A percentile compares a stretch with the other conserved stretches of the same genome.
Conservation (phyloP, 2,113 vertebrate genomes). For the Lota lota region DNA sequence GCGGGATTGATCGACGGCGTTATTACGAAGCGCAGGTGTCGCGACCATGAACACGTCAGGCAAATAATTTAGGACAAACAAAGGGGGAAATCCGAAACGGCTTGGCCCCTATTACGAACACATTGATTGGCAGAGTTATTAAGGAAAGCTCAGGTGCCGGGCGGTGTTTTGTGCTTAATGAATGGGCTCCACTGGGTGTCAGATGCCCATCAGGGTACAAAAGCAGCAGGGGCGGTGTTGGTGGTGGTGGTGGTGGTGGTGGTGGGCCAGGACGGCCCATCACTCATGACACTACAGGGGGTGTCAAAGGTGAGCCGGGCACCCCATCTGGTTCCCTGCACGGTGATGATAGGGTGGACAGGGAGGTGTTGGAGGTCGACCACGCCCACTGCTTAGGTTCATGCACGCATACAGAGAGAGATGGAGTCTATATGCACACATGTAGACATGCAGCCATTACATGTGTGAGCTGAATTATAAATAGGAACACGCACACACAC, state of each 20-base stretch:
- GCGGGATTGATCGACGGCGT: conserved; percentile 25
- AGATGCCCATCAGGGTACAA: conserved; percentile 71
- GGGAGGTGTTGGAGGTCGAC: conserved; percentile 4
- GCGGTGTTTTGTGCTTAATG: conserved; percentile 43
- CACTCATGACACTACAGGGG: conserved; percentile 61
- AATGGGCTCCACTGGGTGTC: conserved; percentile 48
- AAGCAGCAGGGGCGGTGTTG: conserved; percentile 19
- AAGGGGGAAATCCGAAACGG: conserved; percentile 25
- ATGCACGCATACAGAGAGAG: conserved; percentile 16
- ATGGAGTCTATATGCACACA: too few species aligned
- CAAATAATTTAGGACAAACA: conserved; percentile 37
- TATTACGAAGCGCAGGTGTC: conserved; percentile 45
- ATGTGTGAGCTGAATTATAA: too few species aligned
- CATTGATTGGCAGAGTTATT: conserved; percentile 65
- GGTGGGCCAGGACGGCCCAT: conserved; percentile 56
- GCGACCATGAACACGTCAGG: conserved; percentile 29
- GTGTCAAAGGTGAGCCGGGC: conserved; percentile 72
- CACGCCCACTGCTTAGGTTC: conserved; percentile 16
- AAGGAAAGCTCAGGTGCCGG: conserved; percentile 58
- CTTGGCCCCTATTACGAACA: conserved; percentile 18
- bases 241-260: conserved; percentile 24
- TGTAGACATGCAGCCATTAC: too few species aligned
- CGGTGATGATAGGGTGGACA: conserved; percentile 33
- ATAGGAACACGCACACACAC: conserved; percentile 1
- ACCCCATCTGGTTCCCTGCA: conserved; percentile 73